Evolutionary conservation across 2,888 invertebrate genomes (phyloP), one percentile per base, ranked within the genome.

Genomic region (Cacoxenus indagator): DNA sequence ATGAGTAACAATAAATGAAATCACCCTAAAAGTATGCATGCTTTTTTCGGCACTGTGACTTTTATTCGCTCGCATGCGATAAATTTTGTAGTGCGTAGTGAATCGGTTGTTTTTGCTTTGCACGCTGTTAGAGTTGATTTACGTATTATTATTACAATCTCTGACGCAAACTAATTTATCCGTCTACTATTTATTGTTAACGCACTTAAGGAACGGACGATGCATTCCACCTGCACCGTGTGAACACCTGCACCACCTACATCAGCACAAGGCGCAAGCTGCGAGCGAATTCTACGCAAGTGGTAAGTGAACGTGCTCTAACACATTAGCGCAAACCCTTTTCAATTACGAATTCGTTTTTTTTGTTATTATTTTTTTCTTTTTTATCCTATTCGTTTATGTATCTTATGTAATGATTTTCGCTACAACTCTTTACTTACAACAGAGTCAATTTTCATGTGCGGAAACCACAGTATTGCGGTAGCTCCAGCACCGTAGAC

Each of bases 231-330:
- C 88, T 92, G 24, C 91, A 91, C 74, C 89, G 92, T 73, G 91
- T 90, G 82, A 91, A 92, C 87, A 92, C 92, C 19, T 91, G 90
- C 85, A 91, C 91, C 69, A 91, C 91, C 2, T 91, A 91, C 87
- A 89, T 91, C 76, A 91, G 91, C 84, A 89, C 91, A 77, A 88
- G 90, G 67, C 88, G 90, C 83, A 88, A 88, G 77, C 82, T 85
- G 43, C 86, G 86, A 75, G 76, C 81, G 76, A 86, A 82, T 78
- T 87, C 86, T 76, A 83, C 85, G 80, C 87, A 84, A 81, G 81
- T 77, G 86, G 87, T 87, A 70, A 80, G 81, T 76, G 14, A 8
- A 5, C 9, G 19, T 14, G 1, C 26, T 9, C 6, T 11, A 8
- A 48, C n/a, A 55, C 59, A 24, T 29, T 26, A 59, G 5, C n/a